These are phyloP conservation scores for Drosophila yakuba DNA, from an alignment of 1,140 invertebrate genomes.

Conservation along the genomic window DNA sequence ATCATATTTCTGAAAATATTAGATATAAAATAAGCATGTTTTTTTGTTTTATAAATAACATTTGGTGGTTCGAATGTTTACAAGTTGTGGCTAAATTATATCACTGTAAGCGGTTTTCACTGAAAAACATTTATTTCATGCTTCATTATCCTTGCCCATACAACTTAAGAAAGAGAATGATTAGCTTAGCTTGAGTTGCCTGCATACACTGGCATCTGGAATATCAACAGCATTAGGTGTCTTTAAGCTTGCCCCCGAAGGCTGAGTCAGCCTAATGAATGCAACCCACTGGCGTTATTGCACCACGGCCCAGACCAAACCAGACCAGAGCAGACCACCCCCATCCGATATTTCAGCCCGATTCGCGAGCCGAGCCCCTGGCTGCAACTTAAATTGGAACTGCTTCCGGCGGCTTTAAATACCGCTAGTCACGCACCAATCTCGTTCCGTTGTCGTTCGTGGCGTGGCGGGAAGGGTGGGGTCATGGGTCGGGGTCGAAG, in stretches of 20 bases:
- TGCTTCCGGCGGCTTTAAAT: slow-evolving; percentile 84
- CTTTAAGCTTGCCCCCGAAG: slow-evolving; percentile 40
- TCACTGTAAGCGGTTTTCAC: no score
- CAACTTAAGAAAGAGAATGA: no score
- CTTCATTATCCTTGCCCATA: no score
- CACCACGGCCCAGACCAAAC: neutral
- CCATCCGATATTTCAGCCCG: slow-evolving; percentile 7
- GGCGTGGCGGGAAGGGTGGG: neutral
- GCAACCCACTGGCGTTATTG: slow-evolving; percentile 30
- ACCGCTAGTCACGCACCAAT: slow-evolving; percentile 79
- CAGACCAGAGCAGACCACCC: no score
- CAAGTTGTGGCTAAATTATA: no score
- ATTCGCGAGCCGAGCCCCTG: slow-evolving; percentile 38
- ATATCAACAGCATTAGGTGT: slow-evolving; percentile 27
- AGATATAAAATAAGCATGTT: no score
- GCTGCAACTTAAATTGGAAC: slow-evolving; percentile 84
- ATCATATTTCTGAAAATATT: no score
- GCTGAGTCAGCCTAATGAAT: slow-evolving; percentile 79
- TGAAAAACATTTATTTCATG: no score
- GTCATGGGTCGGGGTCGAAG: no score
- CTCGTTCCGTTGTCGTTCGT: slow-evolving; percentile 8
- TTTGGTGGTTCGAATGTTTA: no score
- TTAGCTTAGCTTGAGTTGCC: neutral
- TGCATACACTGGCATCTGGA: neutral
- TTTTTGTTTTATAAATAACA: no score